A percentile compares a stretch with the other conserved stretches of the same genome.
Conservation (phyloP, 1,140 invertebrate genomes). For the Bilobella aurantiaca region DNA sequence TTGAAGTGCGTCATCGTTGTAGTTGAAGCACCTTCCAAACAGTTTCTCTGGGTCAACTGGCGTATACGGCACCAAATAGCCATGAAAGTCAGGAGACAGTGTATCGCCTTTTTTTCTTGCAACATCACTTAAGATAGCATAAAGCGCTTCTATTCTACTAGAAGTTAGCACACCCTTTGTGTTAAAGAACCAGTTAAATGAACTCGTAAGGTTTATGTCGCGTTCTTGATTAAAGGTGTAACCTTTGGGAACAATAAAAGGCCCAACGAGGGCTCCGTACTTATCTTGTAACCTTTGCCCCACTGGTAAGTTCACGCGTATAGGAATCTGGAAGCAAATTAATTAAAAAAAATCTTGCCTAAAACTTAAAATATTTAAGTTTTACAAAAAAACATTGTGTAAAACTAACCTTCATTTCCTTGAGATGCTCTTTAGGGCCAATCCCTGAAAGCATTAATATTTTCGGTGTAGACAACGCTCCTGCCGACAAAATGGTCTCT, state of each 20-base stretch:
- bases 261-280: conserved; percentile 10
- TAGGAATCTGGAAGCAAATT: not conserved
- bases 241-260: conserved; percentile 7
- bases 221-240: not conserved
- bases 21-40: not conserved
- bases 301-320: conserved; percentile 28
- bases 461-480: conserved; percentile 21
- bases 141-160: conserved; percentile 4
- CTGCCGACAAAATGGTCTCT: conserved; percentile 28
- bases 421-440: conserved; percentile 23
- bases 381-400: not conserved
- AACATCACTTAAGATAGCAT: not conserved
- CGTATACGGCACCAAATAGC: not conserved
- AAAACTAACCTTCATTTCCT: conserved; percentile 18
- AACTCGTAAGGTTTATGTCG: not conserved
- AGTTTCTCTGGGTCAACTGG: not conserved
- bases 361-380: not conserved
- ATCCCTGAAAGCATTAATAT: conserved; percentile 31
- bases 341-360: not conserved
- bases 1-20: not conserved
- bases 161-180: not conserved
- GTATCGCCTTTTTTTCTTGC: conserved; percentile 9
- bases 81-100: conserved; percentile 5
- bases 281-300: conserved; percentile 42
- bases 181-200: not conserved